Conservation (phyloP, 2,797 vertebrate species). For the Chaetodon trifasciatus region DNA sequence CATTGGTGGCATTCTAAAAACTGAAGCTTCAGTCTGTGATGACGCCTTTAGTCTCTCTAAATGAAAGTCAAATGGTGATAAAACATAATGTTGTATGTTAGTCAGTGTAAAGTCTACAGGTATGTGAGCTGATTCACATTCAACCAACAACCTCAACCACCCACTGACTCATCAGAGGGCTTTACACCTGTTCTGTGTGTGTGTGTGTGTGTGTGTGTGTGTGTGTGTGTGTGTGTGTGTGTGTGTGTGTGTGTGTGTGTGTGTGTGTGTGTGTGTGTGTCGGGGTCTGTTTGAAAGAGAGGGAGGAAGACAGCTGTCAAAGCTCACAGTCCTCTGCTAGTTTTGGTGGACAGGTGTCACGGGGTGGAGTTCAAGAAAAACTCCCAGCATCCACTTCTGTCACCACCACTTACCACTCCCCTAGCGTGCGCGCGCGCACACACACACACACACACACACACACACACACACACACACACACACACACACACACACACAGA, state of each 20-base stretch:
- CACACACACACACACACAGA: not conserved
- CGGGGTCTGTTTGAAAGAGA: slow-evolving; percentile 46
- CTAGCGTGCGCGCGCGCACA: too few relatives aligned
- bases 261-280: slow-evolving; percentile 12
- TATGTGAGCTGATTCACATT: slow-evolving; percentile 38
- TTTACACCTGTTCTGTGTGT: slow-evolving; percentile 57
- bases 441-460: not conserved
- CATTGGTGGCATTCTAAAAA: not conserved
- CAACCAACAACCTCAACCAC: slow-evolving; percentile 42
- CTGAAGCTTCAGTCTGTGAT: not conserved
- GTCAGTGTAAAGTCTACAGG: slow-evolving; percentile 14
- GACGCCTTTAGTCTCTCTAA: not conserved
- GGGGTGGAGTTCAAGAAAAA: slow-evolving; percentile 46
- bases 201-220: slow-evolving; percentile 11
- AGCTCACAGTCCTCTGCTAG: slow-evolving; percentile 70
- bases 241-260: slow-evolving; percentile 28
- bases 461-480: not conserved
- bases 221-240: slow-evolving; percentile 25
- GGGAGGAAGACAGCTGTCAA: slow-evolving; percentile 71
- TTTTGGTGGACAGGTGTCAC: slow-evolving; percentile 77
- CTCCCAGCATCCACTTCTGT: slow-evolving; percentile 41
- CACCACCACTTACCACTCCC: slow-evolving; percentile 10
- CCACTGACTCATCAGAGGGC: slow-evolving; percentile 48
- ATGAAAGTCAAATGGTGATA: slow-evolving; percentile 1
- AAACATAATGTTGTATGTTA: slow-evolving; percentile 4